These are phyloP conservation scores for Seriola dumerili DNA, from an alignment of 2,113 vertebrate species.

Conservation along the genomic window DNA sequence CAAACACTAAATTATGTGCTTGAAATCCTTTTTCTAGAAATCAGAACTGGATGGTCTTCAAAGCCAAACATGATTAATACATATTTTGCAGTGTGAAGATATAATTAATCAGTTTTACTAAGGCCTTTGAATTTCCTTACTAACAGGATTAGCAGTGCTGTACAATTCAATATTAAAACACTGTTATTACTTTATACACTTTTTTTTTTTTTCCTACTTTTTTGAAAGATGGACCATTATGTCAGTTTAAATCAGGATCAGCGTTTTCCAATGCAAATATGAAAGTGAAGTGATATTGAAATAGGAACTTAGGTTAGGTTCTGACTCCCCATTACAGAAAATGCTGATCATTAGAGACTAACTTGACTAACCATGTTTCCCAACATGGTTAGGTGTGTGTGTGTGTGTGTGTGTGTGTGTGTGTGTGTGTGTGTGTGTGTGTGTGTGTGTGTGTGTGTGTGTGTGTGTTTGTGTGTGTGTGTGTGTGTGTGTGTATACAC, in stretches of 20 bases:
- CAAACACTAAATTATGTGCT: background rate
- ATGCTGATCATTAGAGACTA: background rate
- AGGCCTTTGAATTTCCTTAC: background rate
- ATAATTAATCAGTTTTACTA: background rate
- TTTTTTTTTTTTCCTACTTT: no score
- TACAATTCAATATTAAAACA: background rate
- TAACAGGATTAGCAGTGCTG: background rate
- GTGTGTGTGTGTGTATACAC: background rate
- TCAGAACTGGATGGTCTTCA: background rate
- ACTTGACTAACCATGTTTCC: background rate
- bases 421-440: constrained; percentile 1
- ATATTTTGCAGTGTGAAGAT: background rate
- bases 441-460: background rate
- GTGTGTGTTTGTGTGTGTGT: constrained; percentile 5
- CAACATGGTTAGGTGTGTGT: background rate
- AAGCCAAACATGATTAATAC: background rate
- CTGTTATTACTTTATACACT: background rate
- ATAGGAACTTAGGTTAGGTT: background rate
- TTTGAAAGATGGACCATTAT: background rate
- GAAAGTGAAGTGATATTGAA: constrained; percentile 16
- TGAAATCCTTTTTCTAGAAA: background rate
- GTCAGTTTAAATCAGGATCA: background rate
- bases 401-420: constrained; percentile 1
- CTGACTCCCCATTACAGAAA: background rate
- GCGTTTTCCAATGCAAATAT: background rate